Conservation (phyloP, 2,797 vertebrate species). For the Microctenopoma steveboyesi region DNA sequence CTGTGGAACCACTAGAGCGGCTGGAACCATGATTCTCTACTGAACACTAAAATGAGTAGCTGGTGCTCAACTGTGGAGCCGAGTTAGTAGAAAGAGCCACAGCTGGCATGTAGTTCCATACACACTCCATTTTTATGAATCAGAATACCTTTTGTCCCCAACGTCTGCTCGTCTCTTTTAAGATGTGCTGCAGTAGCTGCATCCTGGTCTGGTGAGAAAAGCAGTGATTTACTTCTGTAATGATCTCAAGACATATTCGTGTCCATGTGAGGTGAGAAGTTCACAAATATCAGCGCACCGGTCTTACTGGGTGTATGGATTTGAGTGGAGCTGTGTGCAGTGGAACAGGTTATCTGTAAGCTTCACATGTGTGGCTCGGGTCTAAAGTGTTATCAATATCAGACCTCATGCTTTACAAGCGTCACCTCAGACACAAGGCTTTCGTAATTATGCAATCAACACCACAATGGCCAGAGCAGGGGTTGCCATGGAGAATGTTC, state of each 20-base stretch:
- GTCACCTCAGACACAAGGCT: not conserved
- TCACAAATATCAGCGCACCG: not conserved
- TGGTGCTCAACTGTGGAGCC: not conserved
- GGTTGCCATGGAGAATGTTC: not conserved
- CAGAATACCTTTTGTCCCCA: not conserved
- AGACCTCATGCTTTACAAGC: not conserved
- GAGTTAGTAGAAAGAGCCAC: not conserved
- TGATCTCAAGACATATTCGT: not conserved
- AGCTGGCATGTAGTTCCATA: too few relatives aligned
- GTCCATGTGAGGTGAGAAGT: not conserved
- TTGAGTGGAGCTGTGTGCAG: not conserved
- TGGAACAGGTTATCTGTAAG: not conserved
- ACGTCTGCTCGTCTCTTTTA: not conserved
- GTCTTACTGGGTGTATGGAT: not conserved
- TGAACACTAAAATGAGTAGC: not conserved
- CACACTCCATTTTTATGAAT: not conserved
- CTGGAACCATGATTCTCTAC: too few relatives aligned
- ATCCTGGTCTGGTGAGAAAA: not conserved
- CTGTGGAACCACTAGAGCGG: too few relatives aligned
- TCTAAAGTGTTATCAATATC: not conserved
- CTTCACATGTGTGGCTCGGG: not conserved
- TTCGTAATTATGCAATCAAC: not conserved
- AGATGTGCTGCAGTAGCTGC: not conserved
- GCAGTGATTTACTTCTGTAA: not conserved
- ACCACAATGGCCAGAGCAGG: not conserved